A percentile compares a stretch with the other conserved stretches of the same genome.
These are phyloP conservation scores for Pyrrhia umbra DNA, from an alignment of 2,888 invertebrate species.

Conservation along the genomic window DNA sequence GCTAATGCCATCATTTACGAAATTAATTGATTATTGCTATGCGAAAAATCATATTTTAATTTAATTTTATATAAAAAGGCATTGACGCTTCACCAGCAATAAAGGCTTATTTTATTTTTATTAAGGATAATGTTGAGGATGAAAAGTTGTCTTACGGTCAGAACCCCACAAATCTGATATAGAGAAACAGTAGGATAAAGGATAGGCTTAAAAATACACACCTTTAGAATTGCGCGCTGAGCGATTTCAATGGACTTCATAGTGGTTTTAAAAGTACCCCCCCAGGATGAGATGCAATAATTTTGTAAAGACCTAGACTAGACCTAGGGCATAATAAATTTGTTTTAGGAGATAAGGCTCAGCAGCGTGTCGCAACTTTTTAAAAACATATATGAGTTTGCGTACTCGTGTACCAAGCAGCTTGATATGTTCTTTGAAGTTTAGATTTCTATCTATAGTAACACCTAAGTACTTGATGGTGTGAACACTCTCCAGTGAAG, in stretches of 20 bases:
- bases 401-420: not conserved
- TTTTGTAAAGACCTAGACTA: not conserved
- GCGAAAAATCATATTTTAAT: too few relatives aligned
- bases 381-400: constrained; percentile 1
- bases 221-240: constrained; percentile 4
- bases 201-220: not conserved
- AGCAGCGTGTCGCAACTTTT: not conserved
- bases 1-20: too few relatives aligned
- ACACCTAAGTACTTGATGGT: not conserved
- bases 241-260: constrained; percentile 1
- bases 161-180: too few relatives aligned
- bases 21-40: too few relatives aligned
- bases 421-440: too few relatives aligned
- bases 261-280: not conserved
- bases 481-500: not conserved
- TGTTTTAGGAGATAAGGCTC: not conserved
- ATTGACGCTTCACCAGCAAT: too few relatives aligned
- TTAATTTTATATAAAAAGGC: too few relatives aligned
- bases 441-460: not conserved
- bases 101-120: too few relatives aligned
- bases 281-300: constrained; percentile 3
- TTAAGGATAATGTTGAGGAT: too few relatives aligned
- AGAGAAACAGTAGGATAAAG: not conserved
- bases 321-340: constrained; percentile 3
- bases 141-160: too few relatives aligned